Evolutionary conservation across 2,113 vertebrate genomes (phyloP).

Genomic region (Neotoma lepida): DNA sequence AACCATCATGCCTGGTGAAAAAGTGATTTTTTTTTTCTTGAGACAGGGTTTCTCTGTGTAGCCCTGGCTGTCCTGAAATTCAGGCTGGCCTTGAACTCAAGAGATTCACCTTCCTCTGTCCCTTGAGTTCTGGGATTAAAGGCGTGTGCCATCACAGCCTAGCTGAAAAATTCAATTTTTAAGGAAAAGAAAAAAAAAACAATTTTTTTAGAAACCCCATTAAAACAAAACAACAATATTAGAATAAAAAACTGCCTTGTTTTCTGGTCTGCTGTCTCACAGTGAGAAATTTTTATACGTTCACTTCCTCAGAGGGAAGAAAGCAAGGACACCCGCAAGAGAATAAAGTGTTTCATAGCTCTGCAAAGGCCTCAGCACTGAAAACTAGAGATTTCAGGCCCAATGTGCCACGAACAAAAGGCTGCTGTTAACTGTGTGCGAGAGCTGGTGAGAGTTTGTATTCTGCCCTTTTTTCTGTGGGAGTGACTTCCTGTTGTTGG

Average conservation of each 20-base stretch:
- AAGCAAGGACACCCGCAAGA: conserved; percentile 51
- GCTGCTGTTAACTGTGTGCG: conserved; percentile 91
- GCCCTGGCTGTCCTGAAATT: not conserved
- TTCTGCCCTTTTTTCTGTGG: conserved; percentile 96
- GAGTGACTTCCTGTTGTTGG: conserved; percentile 99
- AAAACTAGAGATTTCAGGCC: conserved; percentile 84
- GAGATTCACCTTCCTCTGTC: not conserved
- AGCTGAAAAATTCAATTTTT: conserved; percentile 53
- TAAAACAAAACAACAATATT: conserved; percentile 27
- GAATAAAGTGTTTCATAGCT: conserved; percentile 77
- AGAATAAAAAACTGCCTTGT: not conserved
- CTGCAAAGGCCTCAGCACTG: conserved; percentile 74
- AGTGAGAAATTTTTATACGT: conserved; percentile 57
- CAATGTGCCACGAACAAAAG: conserved; percentile 87
- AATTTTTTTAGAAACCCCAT: conserved; percentile 12
- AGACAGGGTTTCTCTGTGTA: not conserved
- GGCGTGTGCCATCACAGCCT: not conserved
- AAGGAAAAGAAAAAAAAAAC: not conserved
- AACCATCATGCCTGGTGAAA: not conserved
- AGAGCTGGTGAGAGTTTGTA: conserved; percentile 93
- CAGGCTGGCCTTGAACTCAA: not conserved
- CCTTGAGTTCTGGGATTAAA: not conserved
- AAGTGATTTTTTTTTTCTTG: not conserved
- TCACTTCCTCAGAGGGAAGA: conserved; percentile 49
- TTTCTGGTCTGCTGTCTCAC: conserved; percentile 60